Evolutionary conservation across 1,140 invertebrate genomes (phyloP).

Genomic region (Drosophila bocki): DNA sequence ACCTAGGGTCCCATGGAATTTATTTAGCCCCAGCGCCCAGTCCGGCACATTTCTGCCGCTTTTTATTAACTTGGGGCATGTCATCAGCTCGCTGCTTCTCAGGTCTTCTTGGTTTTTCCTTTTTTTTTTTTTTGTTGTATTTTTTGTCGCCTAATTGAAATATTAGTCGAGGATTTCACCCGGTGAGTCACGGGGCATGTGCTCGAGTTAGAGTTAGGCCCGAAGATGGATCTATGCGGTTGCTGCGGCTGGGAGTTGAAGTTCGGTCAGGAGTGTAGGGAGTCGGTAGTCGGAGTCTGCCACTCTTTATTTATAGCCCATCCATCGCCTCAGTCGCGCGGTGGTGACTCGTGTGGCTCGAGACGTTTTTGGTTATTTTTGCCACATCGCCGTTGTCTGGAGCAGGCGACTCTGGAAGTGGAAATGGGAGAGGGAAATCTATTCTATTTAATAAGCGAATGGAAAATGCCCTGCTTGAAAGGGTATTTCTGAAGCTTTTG

Average conservation of each 20-base stretch:
- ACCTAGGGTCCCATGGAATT: slow-evolving; percentile 82
- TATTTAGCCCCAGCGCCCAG: slow-evolving; percentile 58
- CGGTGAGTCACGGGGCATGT: slow-evolving; percentile 57
- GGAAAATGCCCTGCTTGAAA: slow-evolving; percentile 25
- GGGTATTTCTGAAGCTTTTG: not conserved
- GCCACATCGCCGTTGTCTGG: slow-evolving; percentile 61
- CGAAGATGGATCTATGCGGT: slow-evolving; percentile 38
- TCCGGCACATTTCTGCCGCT: slow-evolving; percentile 78
- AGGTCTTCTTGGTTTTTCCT: slow-evolving; percentile 2
- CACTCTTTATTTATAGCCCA: slow-evolving; percentile 75
- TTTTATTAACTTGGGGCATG: slow-evolving; percentile 78
- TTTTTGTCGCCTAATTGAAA: slow-evolving; percentile 73
- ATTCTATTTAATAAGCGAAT: slow-evolving; percentile 5
- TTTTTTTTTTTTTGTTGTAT: slow-evolving; percentile 9
- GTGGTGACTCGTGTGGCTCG: slow-evolving; percentile 63
- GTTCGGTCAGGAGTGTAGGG: slow-evolving; percentile 21
- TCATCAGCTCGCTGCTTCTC: slow-evolving; percentile 48
- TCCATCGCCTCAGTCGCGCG: slow-evolving; percentile 63
- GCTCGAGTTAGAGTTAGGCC: slow-evolving; percentile 40
- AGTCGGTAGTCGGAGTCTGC: slow-evolving; percentile 61
- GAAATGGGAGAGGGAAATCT: slow-evolving; percentile 42
- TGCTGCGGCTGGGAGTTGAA: slow-evolving; percentile 8
- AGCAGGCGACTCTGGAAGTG: slow-evolving; percentile 50
- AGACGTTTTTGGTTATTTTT: slow-evolving; percentile 78
- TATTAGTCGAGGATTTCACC: slow-evolving; percentile 67